Percentiles rank a stretch among this genome's conserved stretches.
These are phyloP conservation scores for Drosophila repletoides DNA, from an alignment of 1,140 invertebrate species.

Conservation along the genomic window DNA sequence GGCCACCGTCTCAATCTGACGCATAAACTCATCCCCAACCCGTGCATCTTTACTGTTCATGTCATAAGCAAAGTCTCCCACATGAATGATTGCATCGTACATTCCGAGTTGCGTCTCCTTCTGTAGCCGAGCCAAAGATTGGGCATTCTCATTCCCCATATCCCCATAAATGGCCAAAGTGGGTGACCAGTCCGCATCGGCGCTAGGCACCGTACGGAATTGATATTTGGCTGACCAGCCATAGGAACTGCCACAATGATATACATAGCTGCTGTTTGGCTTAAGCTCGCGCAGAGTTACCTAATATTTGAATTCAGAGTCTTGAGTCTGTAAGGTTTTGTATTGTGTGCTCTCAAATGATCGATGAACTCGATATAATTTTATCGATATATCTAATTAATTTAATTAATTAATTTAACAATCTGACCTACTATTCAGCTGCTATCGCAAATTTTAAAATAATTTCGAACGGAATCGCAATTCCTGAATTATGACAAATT, in stretches of 20 bases:
- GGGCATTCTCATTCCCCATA: constrained; percentile 95
- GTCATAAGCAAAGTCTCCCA: constrained; percentile 98
- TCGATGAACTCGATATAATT: no score
- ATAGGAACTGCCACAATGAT: constrained; percentile 91
- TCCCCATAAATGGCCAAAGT: constrained; percentile 95
- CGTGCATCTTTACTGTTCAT: constrained; percentile 91
- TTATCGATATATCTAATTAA: no score
- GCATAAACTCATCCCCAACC: constrained; percentile 96
- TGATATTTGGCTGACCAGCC: constrained; percentile 92
- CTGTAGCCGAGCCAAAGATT: constrained; percentile 91
- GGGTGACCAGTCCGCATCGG: constrained; percentile 88
- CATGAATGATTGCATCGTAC: constrained; percentile 95
- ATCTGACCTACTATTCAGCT: no score
- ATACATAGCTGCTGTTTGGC: constrained; percentile 87
- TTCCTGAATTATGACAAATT: no score
- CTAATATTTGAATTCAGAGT: constrained; percentile 29
- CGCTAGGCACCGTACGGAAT: constrained; percentile 87
- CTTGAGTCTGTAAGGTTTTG: background rate
- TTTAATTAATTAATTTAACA: no score
- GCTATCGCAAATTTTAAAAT: no score
- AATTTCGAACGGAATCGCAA: no score
- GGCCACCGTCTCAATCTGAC: constrained; percentile 93
- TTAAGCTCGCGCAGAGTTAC: constrained; percentile 85
- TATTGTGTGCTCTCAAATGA: no score
- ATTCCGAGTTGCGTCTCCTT: constrained; percentile 89